phyloP scores from a whole-genome alignment of 1,140 invertebrate species.

The Colletes latitarsis region DNA sequence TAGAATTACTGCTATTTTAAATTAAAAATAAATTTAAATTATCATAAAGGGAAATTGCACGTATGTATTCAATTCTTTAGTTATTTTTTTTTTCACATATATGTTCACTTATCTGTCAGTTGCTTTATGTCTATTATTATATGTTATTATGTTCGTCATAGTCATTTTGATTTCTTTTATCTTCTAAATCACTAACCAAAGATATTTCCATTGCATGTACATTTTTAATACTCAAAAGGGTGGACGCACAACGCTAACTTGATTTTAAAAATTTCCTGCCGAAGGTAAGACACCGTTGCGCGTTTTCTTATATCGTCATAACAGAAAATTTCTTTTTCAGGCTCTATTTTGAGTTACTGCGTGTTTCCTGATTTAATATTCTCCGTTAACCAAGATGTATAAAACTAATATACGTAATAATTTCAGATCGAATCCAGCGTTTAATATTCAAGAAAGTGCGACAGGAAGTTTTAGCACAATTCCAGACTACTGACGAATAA shows the following conservation, averaged over 20 bases:
- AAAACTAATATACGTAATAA: conserved; percentile 39
- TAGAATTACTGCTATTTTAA: no score
- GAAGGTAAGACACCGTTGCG: conserved; percentile 66
- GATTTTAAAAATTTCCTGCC: conserved; percentile 48
- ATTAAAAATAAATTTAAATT: neutral
- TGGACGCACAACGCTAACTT: conserved; percentile 64
- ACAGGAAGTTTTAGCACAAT: conserved; percentile 56
- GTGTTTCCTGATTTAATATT: neutral
- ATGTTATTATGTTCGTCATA: neutral
- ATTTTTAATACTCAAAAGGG: conserved; percentile 68
- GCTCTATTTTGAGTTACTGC: neutral
- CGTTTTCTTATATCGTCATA: conserved; percentile 4
- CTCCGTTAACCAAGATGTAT: neutral
- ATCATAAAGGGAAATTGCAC: neutral
- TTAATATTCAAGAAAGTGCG: conserved; percentile 72
- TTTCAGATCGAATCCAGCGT: conserved; percentile 78
- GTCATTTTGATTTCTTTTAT: neutral
- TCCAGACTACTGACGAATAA: conserved; percentile 21
- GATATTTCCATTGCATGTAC: conserved; percentile 71
- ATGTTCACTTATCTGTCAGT: conserved; percentile 13
- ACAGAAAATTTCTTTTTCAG: conserved; percentile 23
- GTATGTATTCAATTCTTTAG: conserved; percentile 11
- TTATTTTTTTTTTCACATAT: no score
- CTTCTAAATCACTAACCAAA: conserved; percentile 49
- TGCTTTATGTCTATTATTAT: conserved; percentile 23